Base-by-base conservation (phyloP, 2,888 invertebrate genomes). In the Bombylius discolor region DNA sequence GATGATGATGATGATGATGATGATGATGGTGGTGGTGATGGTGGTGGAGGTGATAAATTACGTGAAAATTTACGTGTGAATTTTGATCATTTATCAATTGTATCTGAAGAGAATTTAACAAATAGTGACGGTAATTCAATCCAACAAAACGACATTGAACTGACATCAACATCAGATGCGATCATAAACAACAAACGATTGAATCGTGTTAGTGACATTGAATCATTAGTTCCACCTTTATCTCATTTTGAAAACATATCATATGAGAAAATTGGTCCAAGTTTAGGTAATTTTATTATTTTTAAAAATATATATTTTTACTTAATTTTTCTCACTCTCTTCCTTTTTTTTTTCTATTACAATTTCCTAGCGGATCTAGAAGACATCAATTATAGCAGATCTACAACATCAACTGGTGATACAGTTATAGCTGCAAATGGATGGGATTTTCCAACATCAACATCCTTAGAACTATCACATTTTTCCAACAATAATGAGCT, bases 71-170 rank as follows among this genome's bases (percentile, higher is more conserved):
- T 79, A 65, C 64, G 73, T 65, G 74, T 81, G 64, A 72, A 75
- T 57, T 87, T 86, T 72, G 85, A 87, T 71, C 85, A 86, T 68
- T 77, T 88, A 51, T 85, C 85, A 57, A 82, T 87, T 33, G 87
- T 88, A 49, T 84, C 85, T 7, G 88, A 88, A 67, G 88, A 87
- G 65, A 83, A 79, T 31, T 62, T 72, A 4, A 72, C 72, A 56
- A 71, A 70, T 56, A 70, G 69, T 49, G 55, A 56, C 50, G 73
- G 71, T 56, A 62, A 55, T 32, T 55, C 55, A 34, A 50, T 55
- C 23, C 55, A 55, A 31, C 55, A 50, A 13, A 50, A 47, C 39
- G 55, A 55, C 47, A 47, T 36, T 12, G 55, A 55, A 13, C n/a
- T 13, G n/a, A 12, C 13, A 13, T 34, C 23, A 31, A 36, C 11